Conservation (phyloP, 2,113 vertebrate genomes). For the Lutjanus erythropterus region DNA sequence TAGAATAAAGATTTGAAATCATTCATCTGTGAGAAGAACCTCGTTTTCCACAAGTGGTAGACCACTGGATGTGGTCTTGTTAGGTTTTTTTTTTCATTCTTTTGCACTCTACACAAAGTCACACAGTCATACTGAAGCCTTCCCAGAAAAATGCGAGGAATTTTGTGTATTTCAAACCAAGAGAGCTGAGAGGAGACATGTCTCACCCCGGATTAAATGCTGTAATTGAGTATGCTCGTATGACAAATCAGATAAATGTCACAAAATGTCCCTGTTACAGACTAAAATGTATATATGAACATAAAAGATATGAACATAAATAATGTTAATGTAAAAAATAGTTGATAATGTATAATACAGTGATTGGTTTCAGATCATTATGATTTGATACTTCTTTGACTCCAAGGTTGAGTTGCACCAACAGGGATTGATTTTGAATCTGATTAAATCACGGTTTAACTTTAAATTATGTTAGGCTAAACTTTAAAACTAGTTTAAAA, state of each 20-base stretch:
- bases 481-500: too few relatives aligned
- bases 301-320: background rate
- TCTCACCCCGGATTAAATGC: background rate
- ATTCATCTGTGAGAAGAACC: background rate
- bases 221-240: background rate
- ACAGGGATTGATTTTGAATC: too few relatives aligned
- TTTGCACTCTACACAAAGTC: conserved; percentile 23
- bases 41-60: background rate
- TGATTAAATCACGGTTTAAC: too few relatives aligned
- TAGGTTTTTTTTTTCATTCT: conserved; percentile 6
- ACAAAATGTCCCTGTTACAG: background rate
- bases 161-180: conserved; percentile 34
- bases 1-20: background rate
- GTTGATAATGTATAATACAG: background rate
- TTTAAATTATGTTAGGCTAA: too few relatives aligned
- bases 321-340: background rate
- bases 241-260: background rate
- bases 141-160: conserved; percentile 32
- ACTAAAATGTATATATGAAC: background rate
- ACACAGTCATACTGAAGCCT: conserved; percentile 8
- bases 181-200: background rate
- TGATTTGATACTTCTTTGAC: background rate
- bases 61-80: background rate
- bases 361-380: background rate
- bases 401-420: too few relatives aligned